Conservation (phyloP, 2,797 vertebrate species). For the Erpetoichthys calabaricus region DNA sequence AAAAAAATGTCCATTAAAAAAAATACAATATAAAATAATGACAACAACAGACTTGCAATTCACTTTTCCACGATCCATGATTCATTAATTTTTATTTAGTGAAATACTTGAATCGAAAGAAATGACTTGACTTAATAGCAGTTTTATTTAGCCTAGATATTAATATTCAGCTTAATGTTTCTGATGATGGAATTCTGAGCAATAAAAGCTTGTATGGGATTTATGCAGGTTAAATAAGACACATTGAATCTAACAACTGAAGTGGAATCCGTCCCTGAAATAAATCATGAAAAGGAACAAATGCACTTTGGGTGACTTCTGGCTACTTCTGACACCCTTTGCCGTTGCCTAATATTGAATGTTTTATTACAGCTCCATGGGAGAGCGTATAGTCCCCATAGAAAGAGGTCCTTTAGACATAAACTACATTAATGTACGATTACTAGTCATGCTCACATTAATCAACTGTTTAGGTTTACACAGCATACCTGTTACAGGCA, state of each 20-base stretch:
- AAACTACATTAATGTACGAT: no score
- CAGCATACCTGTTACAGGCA: no score
- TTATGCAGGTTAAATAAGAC: slow-evolving; percentile 54
- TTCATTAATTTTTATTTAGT: slow-evolving; percentile 65
- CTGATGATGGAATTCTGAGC: slow-evolving; percentile 90
- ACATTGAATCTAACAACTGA: slow-evolving; percentile 60
- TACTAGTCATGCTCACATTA: no score
- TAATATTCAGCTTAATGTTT: slow-evolving; percentile 98
- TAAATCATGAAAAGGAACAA: no score
- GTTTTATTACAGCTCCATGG: no score
- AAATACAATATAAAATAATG: slow-evolving; percentile 52
- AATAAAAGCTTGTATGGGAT: slow-evolving; percentile 76
- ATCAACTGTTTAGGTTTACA: no score
- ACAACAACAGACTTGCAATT: slow-evolving; percentile 58
- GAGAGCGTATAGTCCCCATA: no score
- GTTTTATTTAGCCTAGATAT: slow-evolving; percentile 86
- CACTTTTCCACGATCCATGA: slow-evolving; percentile 46
- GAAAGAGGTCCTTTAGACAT: no score
- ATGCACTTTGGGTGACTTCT: no score
- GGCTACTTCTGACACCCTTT: no score
- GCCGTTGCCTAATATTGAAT: no score
- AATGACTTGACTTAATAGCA: slow-evolving; percentile 89
- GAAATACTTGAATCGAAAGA: slow-evolving; percentile 80
- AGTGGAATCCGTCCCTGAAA: slow-evolving; percentile 36
- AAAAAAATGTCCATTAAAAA: slow-evolving; percentile 5